Evolutionary conservation across 2,797 vertebrate species (phyloP), one percentile per base, ranked within the genome.

Genomic region (Furcifer pardalis): DNA sequence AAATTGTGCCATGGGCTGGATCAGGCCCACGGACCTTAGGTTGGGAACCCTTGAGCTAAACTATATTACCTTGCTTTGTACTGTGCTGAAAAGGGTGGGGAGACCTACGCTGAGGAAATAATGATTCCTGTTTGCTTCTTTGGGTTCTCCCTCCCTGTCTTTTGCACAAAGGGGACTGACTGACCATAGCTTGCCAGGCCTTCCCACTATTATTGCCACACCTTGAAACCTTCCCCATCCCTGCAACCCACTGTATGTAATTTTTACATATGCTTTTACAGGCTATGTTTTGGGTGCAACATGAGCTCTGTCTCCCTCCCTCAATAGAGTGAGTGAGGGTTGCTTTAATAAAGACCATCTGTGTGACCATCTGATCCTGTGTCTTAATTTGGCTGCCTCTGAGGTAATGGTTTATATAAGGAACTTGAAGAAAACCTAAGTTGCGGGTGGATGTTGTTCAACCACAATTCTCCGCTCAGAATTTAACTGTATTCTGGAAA

Each of bases 271-370:
- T 10, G 30, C 81, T 82, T 82, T 76, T 40, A 76, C 59, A 59
- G 49, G 37, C 15, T 23, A 40, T 40, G 35, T 40, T 32, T 52
- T 71, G 76, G 32, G 65, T 82, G 73, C 42, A 42, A 77, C 52
- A 52, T 32, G 13, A 4, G 17, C 40, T 3, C 25, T 44, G 27
- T 46, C 60, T 46, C 46, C 49, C n/a, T 84, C 37, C 27, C 40
- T 59, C 49, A 17, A 9, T 7, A 37, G 17, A 76, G 49, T 23
- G 44, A 56, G 66, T 23, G 44, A 56, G 66, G 42, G 63, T 77
- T 42, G 19, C 66, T 69, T 17, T 71, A 86, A 86, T 86, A 86
- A 86, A 86, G 66, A 82, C 56, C 59, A 68, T 80, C 52, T 63
- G 32, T 69, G 52, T 81, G 52, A 71, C 59, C 52, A 69, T 71